phyloP scores from a whole-genome alignment of 1,140 invertebrate genomes.

The Anastrepha ludens region DNA sequence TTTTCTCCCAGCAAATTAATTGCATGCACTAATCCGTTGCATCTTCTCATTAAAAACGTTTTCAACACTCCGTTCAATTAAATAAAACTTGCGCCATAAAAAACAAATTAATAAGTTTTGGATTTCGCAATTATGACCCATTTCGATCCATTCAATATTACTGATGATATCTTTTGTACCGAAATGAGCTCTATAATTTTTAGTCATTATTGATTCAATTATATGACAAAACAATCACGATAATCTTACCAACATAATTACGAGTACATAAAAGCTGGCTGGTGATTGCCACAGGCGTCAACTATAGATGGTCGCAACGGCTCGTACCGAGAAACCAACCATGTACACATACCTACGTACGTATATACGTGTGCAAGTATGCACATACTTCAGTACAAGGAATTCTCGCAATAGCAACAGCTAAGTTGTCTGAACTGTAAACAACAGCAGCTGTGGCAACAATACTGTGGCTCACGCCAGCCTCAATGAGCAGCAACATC shows the following conservation, averaged over 20 bases:
- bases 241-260: slow-evolving; percentile 13
- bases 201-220: slow-evolving; percentile 11
- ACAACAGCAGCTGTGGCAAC: background rate
- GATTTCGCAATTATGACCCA: background rate
- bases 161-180: background rate
- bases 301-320: background rate
- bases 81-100: background rate
- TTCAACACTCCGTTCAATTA: background rate
- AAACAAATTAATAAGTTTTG: background rate
- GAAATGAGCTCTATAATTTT: slow-evolving; percentile 5
- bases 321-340: too few species aligned
- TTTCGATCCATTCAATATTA: background rate
- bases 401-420: too few species aligned
- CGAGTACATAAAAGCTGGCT: slow-evolving; percentile 2
- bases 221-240: slow-evolving; percentile 11
- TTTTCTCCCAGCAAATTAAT: background rate
- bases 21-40: background rate
- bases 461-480: background rate
- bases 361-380: background rate
- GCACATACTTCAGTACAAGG: background rate
- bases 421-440: background rate
- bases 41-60: background rate
- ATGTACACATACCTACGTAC: background rate
- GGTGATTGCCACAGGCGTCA: background rate
- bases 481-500: background rate